Percentiles rank a stretch among this genome's conserved stretches.
These are phyloP conservation scores for Nothoprocta pentlandii DNA, from an alignment of 2,113 vertebrate species.

Conservation along the genomic window DNA sequence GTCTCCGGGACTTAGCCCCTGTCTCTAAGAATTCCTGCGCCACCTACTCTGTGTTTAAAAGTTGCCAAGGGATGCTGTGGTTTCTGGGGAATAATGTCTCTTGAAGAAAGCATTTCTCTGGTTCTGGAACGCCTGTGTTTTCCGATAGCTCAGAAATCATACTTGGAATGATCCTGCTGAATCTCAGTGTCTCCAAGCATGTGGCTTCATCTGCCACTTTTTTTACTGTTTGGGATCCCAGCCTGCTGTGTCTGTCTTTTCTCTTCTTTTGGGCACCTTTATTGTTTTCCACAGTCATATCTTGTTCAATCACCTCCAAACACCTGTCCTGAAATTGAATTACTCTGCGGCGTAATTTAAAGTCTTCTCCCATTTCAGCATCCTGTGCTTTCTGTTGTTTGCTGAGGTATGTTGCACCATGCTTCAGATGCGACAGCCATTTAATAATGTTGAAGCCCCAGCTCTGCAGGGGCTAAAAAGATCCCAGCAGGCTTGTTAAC, in stretches of 20 bases:
- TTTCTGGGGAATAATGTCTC: background rate
- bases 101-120: background rate
- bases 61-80: background rate
- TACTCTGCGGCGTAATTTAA: conserved; percentile 57
- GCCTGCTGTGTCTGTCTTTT: background rate
- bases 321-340: conserved; percentile 74
- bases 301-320: conserved; percentile 62
- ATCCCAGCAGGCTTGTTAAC: conserved; percentile 86
- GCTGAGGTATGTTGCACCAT: conserved; percentile 74
- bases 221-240: background rate
- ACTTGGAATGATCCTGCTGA: background rate
- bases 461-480: conserved; percentile 82
- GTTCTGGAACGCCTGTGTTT: background rate
- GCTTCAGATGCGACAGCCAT: conserved; percentile 77
- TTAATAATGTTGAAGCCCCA: conserved; percentile 82
- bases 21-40: background rate
- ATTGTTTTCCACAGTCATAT: background rate
- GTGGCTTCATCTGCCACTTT: background rate
- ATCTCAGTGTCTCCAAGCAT: background rate
- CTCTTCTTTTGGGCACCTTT: conserved; percentile 14
- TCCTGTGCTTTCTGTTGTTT: conserved; percentile 71
- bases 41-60: background rate
- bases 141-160: background rate
- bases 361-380: conserved; percentile 49
- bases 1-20: background rate